phyloP scores from a whole-genome alignment of 1,140 invertebrate genomes.

The Drosophila paulistorum region DNA sequence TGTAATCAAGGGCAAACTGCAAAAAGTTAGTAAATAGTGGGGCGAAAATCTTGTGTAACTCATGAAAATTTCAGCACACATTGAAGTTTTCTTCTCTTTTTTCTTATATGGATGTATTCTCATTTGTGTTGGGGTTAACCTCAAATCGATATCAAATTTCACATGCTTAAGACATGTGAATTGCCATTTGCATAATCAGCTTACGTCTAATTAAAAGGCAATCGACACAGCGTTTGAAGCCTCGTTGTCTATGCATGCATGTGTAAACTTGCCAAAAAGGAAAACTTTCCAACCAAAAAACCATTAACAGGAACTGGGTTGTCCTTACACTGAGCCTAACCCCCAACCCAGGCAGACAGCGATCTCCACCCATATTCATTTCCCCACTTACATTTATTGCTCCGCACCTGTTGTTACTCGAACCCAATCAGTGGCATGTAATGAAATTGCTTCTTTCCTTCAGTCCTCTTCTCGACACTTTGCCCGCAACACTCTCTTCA shows the following conservation, averaged over 20 bases:
- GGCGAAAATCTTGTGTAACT: slow-evolving; percentile 8
- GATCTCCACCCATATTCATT: not conserved
- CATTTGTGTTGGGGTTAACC: slow-evolving; percentile 6
- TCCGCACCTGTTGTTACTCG: slow-evolving; percentile 67
- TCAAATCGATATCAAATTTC: slow-evolving; percentile 59
- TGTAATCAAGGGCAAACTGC: slow-evolving; percentile 20
- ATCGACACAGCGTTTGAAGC: slow-evolving; percentile 30
- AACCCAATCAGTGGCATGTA: slow-evolving; percentile 65
- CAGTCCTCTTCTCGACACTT: not conserved
- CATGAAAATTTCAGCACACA: slow-evolving; percentile 49
- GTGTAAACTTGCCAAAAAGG: slow-evolving; percentile 20
- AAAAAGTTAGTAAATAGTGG: slow-evolving; percentile 6
- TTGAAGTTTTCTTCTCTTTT: not conserved
- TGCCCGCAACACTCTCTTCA: not conserved
- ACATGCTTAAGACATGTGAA: slow-evolving; percentile 41
- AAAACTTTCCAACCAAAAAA: slow-evolving; percentile 37
- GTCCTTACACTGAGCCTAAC: not conserved
- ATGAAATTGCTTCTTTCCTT: slow-evolving; percentile 53
- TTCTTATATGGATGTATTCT: not conserved
- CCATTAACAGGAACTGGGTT: not conserved
- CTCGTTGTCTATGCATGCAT: slow-evolving; percentile 7
- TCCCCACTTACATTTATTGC: slow-evolving; percentile 34
- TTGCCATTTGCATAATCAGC: slow-evolving; percentile 73
- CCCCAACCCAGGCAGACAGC: not conserved
- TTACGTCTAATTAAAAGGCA: slow-evolving; percentile 74